Evolutionary conservation across 2,113 vertebrate species (phyloP), one percentile per base, ranked within the genome.

Genomic region (Hippocampus comes): DNA sequence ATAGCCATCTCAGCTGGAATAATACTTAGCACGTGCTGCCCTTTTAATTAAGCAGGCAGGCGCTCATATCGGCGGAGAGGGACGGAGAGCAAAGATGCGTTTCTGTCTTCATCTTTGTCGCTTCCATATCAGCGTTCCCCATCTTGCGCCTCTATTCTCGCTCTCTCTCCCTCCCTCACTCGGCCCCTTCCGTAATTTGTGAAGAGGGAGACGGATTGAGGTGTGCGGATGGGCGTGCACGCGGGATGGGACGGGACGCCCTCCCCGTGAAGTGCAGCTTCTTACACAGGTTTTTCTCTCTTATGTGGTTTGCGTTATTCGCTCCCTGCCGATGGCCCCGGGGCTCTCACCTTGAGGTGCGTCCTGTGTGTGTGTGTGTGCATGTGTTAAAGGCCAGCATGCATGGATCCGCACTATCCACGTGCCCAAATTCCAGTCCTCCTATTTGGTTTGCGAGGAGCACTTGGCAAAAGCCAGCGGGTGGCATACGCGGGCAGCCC

Each of bases 11-110:
- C 92, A 92, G 93, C 93, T 95, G 94, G 94, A 96, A 96, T 96
- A 96, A 97, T 95, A 95, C 95, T 97, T 96, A 96, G 94, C 95
- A 96, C 95, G 96, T 96, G 95, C 94, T 93, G 94, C 92, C 94
- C 95, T 96, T 98, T 97, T 97, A 97, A 97, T 97, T 96, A 96
- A 96, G 94, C 94, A 94, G 34, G 5, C 34, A 38, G 34, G 34
- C 34, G 34, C 85, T 90, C 89, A 88, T 91, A 91, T 89, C 87
- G 87, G 86, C 83, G 76, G 86, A 89, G 84, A 89, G 87, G 88
- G 82, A 84, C 87, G 86, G 89, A 86, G 82, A 91, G 89, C 82
- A 84, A 73, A 88, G 34, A 75, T 80, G 81, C 75, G 57, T 87
- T 78, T 90, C 82, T 85, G 82, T 86, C 88, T 87, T 85, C 86